Conservation (phyloP, 2,797 vertebrate genomes). For the Rhabdophis nuchalis region DNA sequence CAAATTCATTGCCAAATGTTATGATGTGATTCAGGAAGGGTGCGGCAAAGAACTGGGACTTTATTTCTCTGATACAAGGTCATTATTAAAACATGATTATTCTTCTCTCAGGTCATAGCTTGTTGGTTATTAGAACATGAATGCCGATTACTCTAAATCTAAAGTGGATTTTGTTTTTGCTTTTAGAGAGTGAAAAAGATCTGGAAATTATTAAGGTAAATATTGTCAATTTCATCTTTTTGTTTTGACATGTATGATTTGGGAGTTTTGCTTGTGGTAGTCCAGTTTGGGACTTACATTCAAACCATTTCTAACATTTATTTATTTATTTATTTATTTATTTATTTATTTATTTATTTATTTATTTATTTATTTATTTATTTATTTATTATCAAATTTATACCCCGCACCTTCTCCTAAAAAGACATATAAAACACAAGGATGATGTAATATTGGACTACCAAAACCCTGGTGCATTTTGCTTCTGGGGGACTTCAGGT, state of each 20-base stretch:
- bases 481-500: background rate
- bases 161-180: background rate
- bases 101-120: background rate
- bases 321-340: too few species aligned
- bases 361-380: too few species aligned
- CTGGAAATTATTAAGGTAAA: background rate
- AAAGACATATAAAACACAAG: background rate
- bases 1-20: background rate
- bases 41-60: background rate
- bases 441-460: background rate
- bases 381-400: too few species aligned
- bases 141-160: background rate
- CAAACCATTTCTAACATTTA: background rate
- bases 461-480: background rate
- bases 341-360: too few species aligned
- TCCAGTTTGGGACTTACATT: background rate
- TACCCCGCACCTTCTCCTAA: too few species aligned
- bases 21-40: background rate
- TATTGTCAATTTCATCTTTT: background rate
- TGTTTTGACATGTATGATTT: background rate
- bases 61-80: background rate
- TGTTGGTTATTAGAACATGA: background rate
- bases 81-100: background rate
- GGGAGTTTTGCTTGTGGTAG: background rate
- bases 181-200: background rate